phyloP scores from a whole-genome alignment of 2,888 invertebrate genomes.

The Epicampocera succincta region DNA sequence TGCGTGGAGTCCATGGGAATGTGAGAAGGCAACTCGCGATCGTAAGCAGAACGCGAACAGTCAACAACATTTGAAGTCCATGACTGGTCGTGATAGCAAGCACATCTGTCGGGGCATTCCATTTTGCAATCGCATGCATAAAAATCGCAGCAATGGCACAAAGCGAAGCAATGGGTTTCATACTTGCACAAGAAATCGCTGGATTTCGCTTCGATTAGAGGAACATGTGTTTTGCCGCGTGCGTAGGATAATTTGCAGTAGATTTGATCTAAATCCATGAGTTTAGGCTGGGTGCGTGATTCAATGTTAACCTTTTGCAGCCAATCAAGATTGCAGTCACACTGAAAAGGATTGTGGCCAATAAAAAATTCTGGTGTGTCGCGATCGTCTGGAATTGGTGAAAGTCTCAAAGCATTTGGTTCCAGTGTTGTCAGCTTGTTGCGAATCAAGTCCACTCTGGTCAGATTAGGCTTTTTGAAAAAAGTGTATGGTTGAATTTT shows the following conservation, averaged over 20 bases:
- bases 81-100: constrained; percentile 96
- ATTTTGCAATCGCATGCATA: constrained; percentile 98
- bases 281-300: constrained; percentile 90
- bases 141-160: constrained; percentile 98
- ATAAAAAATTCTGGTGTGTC: constrained; percentile 94
- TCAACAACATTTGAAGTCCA: constrained; percentile 97
- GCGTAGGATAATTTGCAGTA: constrained; percentile 94
- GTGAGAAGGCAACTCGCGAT: constrained; percentile 90
- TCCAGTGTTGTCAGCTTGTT: constrained; percentile 95
- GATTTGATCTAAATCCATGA: constrained; percentile 94
- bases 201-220: constrained; percentile 91
- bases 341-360: constrained; percentile 96
- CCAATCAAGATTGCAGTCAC: constrained; percentile 98
- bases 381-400: constrained; percentile 89
- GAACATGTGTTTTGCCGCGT: constrained; percentile 91
- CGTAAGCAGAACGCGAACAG: constrained; percentile 91
- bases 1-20: constrained; percentile 98
- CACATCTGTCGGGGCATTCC: constrained; percentile 96
- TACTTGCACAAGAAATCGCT: constrained; percentile 96
- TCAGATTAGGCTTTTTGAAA: constrained; percentile 93
- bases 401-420: constrained; percentile 91
- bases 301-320: constrained; percentile 93
- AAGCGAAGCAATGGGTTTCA: constrained; percentile 95
- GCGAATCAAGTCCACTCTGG: constrained; percentile 94
- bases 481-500: constrained; percentile 95